A percentile compares a stretch with the other conserved stretches of the same genome.
These are phyloP conservation scores for Stomatorhinus ivindoensis DNA, from an alignment of 2,113 vertebrate genomes.

Conservation along the genomic window DNA sequence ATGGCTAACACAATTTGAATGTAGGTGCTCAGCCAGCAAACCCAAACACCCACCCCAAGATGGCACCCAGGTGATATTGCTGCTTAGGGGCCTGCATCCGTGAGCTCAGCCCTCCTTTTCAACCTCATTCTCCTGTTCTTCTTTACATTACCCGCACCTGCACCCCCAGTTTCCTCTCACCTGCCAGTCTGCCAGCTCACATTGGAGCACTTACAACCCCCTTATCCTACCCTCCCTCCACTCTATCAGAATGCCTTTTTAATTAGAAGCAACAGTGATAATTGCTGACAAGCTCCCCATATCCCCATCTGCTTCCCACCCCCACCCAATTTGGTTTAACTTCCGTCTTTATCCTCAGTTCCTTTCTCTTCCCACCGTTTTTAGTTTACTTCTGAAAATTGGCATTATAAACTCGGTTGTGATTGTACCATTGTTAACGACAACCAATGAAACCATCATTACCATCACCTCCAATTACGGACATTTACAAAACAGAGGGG, in stretches of 20 bases:
- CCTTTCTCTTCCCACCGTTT: neutral
- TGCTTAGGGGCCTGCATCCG: neutral
- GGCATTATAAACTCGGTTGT: neutral
- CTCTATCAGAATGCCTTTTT: constrained; percentile 27
- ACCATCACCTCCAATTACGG: neutral
- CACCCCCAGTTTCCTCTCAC: constrained; percentile 23
- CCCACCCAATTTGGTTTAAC: neutral
- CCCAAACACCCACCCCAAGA: neutral
- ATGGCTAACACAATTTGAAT: neutral
- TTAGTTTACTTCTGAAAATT: constrained; percentile 5
- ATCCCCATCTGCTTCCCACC: neutral
- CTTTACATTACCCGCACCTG: constrained; percentile 1
- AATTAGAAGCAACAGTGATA: constrained; percentile 31
- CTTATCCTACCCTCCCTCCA: constrained; percentile 1
- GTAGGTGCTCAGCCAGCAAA: neutral
- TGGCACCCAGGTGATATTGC: neutral
- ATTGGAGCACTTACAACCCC: constrained; percentile 26
- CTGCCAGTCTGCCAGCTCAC: constrained; percentile 40
- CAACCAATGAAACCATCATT: neutral
- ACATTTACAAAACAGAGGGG: neutral
- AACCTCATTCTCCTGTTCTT: neutral
- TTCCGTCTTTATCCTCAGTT: no score
- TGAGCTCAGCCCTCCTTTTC: neutral
- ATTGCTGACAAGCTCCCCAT: constrained; percentile 16
- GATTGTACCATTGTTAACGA: neutral